Percentiles rank a stretch among this genome's conserved stretches.
phyloP scores from a whole-genome alignment of 2,888 invertebrate genomes.

The Keiferia lycopersicella region DNA sequence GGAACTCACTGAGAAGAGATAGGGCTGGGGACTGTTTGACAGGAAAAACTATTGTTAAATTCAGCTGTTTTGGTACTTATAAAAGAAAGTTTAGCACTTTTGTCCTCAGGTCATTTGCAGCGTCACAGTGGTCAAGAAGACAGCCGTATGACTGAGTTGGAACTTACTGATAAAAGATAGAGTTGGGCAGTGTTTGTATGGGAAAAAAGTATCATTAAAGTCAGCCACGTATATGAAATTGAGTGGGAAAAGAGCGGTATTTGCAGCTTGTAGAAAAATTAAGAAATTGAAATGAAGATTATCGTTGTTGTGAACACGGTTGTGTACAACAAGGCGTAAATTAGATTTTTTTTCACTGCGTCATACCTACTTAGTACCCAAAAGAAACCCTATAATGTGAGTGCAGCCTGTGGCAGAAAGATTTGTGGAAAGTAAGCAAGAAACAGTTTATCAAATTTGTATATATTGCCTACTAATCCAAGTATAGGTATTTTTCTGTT shows the following conservation, averaged over 20 bases:
- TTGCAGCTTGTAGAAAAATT: neutral
- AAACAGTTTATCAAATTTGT: too few relatives aligned
- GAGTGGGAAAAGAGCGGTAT: too few relatives aligned
- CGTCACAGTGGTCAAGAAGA: neutral
- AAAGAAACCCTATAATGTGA: too few relatives aligned
- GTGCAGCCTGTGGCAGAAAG: too few relatives aligned
- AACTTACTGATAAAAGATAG: neutral
- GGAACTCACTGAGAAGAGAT: conserved; percentile 3
- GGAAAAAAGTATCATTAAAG: neutral
- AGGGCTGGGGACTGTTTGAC: neutral
- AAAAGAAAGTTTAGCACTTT: neutral
- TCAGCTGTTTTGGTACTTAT: neutral
- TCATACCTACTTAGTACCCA: too few relatives aligned
- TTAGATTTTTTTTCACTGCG: neutral
- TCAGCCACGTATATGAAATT: too few relatives aligned
- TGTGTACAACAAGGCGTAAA: neutral
- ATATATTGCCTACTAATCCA: too few relatives aligned
- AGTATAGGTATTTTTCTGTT: too few relatives aligned
- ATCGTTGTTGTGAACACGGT: neutral
- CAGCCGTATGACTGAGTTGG: neutral
- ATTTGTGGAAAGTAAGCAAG: too few relatives aligned
- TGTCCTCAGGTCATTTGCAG: neutral
- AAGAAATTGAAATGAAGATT: neutral
- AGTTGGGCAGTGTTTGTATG: neutral
- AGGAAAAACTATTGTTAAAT: neutral